Percentiles rank a stretch among this genome's conserved stretches.
These are phyloP conservation scores for Diacarnus erythraeanus DNA, from an alignment of 37 sponge, comb jelly and placozoan species.

Conservation along the genomic window DNA sequence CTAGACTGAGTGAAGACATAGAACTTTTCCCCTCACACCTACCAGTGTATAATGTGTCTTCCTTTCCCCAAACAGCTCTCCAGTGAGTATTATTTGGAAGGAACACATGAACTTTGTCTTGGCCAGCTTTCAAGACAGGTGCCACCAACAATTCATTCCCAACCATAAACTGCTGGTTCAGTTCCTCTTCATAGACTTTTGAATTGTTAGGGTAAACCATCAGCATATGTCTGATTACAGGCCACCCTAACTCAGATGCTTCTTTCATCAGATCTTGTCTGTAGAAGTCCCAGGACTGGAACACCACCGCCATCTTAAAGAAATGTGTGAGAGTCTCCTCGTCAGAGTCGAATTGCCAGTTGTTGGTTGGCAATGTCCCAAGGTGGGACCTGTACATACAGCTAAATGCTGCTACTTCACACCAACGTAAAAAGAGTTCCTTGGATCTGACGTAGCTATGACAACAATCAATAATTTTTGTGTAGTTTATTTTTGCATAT, in stretches of 20 bases:
- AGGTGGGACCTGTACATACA: slow-evolving; percentile 69
- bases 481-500: no score
- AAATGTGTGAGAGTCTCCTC: slow-evolving; percentile 65
- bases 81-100: slow-evolving; percentile 49
- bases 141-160: slow-evolving; percentile 77
- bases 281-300: slow-evolving; percentile 62
- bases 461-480: no score
- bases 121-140: slow-evolving; percentile 40
- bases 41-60: neutral
- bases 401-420: slow-evolving; percentile 76
- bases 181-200: slow-evolving; percentile 2
- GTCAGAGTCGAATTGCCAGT: slow-evolving; percentile 73
- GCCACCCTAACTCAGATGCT: slow-evolving; percentile 58
- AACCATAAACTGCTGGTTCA: slow-evolving; percentile 61
- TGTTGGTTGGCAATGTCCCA: slow-evolving; percentile 63
- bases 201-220: slow-evolving; percentile 50
- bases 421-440: slow-evolving; percentile 72
- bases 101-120: slow-evolving; percentile 34
- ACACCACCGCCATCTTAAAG: slow-evolving; percentile 72
- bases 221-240: slow-evolving; percentile 64
- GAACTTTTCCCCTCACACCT: neutral
- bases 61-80: slow-evolving; percentile 61
- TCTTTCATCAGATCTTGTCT: slow-evolving; percentile 51
- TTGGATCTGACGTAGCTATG: slow-evolving; percentile 64
- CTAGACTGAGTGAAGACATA: no score